phyloP scores from a whole-genome alignment of 1,140 invertebrate genomes.

The Drosophila eugracilis region DNA sequence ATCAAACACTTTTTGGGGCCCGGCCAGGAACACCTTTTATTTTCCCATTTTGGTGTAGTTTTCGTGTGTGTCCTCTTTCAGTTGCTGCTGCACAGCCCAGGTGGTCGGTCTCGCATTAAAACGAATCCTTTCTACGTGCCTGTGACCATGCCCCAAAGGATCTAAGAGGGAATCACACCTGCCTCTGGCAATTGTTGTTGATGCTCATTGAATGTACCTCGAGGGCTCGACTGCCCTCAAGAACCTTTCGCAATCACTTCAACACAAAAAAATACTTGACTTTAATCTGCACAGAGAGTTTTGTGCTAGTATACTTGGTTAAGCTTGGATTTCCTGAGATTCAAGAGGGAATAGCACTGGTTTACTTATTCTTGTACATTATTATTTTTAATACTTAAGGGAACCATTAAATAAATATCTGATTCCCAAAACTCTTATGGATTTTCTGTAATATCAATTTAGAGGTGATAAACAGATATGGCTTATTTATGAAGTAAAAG shows the following conservation, averaged over 20 bases:
- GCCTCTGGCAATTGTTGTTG: slow-evolving; percentile 40
- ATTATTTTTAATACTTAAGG: not conserved
- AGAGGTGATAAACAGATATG: not conserved
- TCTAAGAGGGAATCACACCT: slow-evolving; percentile 22
- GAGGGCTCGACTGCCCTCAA: slow-evolving; percentile 7
- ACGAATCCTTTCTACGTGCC: slow-evolving; percentile 71
- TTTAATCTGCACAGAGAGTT: not conserved
- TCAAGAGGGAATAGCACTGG: not conserved
- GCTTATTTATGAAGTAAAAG: not conserved
- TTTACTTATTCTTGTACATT: not conserved
- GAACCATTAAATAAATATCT: not conserved
- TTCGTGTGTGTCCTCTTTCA: slow-evolving; percentile 12
- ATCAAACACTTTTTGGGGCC: slow-evolving; percentile 34
- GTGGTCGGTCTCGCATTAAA: slow-evolving; percentile 54
- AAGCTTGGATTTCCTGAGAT: not conserved
- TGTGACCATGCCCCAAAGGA: slow-evolving; percentile 29
- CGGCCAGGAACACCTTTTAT: slow-evolving; percentile 18
- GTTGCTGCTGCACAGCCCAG: slow-evolving; percentile 20
- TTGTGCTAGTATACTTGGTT: not conserved
- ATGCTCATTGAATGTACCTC: slow-evolving; percentile 57
- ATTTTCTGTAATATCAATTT: not conserved
- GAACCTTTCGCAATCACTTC: slow-evolving; percentile 17
- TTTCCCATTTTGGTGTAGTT: slow-evolving; percentile 48
- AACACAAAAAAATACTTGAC: not conserved
- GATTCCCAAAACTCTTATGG: not conserved